A percentile compares a stretch with the other conserved stretches of the same genome.
Conservation (phyloP, 1,140 invertebrate species). For the Teleopsis dalmanni region DNA sequence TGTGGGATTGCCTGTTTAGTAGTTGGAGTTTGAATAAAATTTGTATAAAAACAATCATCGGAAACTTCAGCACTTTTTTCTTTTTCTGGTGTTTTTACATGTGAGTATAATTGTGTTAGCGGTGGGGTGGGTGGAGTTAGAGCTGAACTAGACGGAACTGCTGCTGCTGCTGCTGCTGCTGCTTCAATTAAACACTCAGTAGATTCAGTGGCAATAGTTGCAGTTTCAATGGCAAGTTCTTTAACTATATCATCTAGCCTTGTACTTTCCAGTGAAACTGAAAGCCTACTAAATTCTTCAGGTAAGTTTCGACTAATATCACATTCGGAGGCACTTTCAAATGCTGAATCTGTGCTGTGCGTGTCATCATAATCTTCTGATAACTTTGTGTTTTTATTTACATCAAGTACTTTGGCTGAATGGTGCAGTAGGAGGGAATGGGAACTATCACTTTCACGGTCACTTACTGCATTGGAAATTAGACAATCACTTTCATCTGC, state of each 20-base stretch:
- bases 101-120: neutral
- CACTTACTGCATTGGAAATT: slow-evolving; percentile 13
- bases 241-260: slow-evolving; percentile 31
- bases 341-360: slow-evolving; percentile 41
- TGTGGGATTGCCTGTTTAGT: too few relatives aligned
- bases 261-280: slow-evolving; percentile 34
- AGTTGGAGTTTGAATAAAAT: neutral
- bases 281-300: slow-evolving; percentile 36
- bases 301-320: slow-evolving; percentile 40
- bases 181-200: slow-evolving; percentile 32
- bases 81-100: neutral
- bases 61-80: neutral
- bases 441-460: neutral
- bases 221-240: slow-evolving; percentile 37
- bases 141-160: slow-evolving; percentile 10
- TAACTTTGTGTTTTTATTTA: slow-evolving; percentile 32
- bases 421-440: neutral
- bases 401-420: slow-evolving; percentile 19
- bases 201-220: slow-evolving; percentile 39
- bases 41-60: neutral
- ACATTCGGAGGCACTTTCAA: slow-evolving; percentile 39
- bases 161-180: slow-evolving; percentile 21
- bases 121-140: slow-evolving; percentile 16
- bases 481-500: slow-evolving; percentile 38
- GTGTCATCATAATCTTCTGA: slow-evolving; percentile 38